Evolutionary conservation across 2,888 invertebrate genomes (phyloP).

Genomic region (Eupithecia exiguata): DNA sequence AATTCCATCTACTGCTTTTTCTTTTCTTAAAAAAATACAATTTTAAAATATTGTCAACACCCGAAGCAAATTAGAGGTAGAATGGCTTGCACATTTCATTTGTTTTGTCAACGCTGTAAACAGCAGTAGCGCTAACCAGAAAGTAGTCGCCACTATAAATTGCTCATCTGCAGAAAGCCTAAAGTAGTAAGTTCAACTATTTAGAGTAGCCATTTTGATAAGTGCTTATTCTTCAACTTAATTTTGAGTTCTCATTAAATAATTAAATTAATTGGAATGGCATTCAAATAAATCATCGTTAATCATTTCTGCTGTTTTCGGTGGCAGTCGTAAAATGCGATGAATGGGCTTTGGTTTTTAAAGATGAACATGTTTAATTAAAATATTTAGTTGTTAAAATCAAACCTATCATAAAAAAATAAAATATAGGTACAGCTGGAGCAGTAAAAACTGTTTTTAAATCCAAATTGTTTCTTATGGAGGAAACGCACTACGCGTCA

Average conservation of each 20-base stretch:
- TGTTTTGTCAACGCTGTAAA: not conserved
- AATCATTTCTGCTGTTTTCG: constrained; percentile 25
- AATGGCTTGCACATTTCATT: not conserved
- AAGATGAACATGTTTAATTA: not conserved
- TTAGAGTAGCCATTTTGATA: constrained; percentile 17
- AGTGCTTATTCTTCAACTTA: not conserved
- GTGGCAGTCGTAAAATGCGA: constrained; percentile 22
- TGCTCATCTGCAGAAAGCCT: not conserved
- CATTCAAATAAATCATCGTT: constrained; percentile 32
- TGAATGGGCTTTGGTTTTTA: not conserved
- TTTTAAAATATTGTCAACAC: not conserved
- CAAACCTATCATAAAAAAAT: not conserved
- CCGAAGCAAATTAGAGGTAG: not conserved
- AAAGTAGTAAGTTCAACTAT: constrained; percentile 26
- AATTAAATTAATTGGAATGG: constrained; percentile 32
- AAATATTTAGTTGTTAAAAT: not conserved
- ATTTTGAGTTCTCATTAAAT: constrained; percentile 20
- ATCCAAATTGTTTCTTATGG: not conserved
- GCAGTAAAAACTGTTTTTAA: not conserved
- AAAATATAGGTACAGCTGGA: no score
- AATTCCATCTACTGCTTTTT: not conserved
- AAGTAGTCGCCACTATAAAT: not conserved
- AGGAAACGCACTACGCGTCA: no score
- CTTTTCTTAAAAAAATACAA: not conserved
- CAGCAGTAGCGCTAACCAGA: not conserved